Conservation (phyloP, 1,140 invertebrate species). For the Lucilia sericata region DNA sequence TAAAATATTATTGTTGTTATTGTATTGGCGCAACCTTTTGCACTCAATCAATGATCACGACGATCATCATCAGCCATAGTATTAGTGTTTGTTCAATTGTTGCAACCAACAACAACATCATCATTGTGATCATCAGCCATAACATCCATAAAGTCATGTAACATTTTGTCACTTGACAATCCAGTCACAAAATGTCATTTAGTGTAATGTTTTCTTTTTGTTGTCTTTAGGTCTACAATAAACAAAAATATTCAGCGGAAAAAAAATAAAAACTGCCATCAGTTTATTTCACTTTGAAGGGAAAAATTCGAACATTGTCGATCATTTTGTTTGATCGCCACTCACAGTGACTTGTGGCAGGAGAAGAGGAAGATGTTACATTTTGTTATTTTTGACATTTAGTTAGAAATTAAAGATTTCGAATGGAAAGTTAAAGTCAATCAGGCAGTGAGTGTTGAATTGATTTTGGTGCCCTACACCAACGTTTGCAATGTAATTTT, state of each 20-base stretch:
- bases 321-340: constrained; percentile 40
- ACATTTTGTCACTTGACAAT: constrained; percentile 50
- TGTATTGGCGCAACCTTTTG: constrained; percentile 36
- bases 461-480: too few species aligned
- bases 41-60: constrained; percentile 35
- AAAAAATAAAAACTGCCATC: not conserved
- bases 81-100: not conserved
- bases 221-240: not conserved
- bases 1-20: constrained; percentile 41
- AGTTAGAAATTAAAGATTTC: constrained; percentile 14
- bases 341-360: not conserved
- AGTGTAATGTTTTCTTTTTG: constrained; percentile 30
- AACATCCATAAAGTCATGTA: constrained; percentile 37
- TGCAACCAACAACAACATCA: not conserved
- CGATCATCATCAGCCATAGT: not conserved
- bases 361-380: constrained; percentile 18
- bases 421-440: too few species aligned
- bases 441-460: too few species aligned
- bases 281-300: not conserved
- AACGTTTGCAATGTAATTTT: too few species aligned
- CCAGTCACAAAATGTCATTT: constrained; percentile 40
- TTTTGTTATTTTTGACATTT: constrained; percentile 29
- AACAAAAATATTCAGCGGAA: not conserved
- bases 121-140: constrained; percentile 25
- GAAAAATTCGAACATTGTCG: constrained; percentile 30